phyloP scores from a whole-genome alignment of 2,888 invertebrate species.

The Amblyteles armatorius region DNA sequence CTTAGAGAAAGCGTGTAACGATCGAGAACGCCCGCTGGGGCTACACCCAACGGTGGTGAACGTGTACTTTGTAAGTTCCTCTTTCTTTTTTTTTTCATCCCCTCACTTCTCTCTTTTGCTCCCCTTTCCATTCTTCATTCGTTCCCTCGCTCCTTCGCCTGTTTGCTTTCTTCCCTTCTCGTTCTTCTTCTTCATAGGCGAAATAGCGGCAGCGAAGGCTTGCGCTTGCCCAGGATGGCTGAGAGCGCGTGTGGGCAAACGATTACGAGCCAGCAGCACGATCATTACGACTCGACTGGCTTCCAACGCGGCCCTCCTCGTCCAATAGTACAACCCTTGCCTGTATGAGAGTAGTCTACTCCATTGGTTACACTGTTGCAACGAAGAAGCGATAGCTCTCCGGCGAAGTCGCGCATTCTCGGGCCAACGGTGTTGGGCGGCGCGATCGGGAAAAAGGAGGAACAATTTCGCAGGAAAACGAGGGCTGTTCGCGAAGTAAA shows the following conservation, averaged over 20 bases:
- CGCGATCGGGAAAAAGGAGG: conserved; percentile 11
- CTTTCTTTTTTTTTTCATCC: conserved; percentile 31
- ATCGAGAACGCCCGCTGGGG: conserved; percentile 51
- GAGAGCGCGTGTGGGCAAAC: conserved; percentile 63
- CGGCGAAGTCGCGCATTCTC: not conserved
- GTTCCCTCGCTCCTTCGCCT: not conserved
- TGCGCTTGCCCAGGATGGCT: conserved; percentile 43
- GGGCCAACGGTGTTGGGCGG: not conserved
- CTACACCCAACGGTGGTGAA: conserved; percentile 58
- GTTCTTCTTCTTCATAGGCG: conserved; percentile 46
- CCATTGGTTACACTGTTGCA: conserved; percentile 1
- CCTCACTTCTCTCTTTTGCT: conserved; percentile 33
- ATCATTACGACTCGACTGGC: conserved; percentile 66
- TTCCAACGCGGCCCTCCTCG: conserved; percentile 45
- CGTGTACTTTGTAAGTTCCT: conserved; percentile 66
- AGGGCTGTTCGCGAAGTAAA: not conserved
- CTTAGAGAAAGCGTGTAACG: conserved; percentile 67
- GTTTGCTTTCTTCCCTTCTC: conserved; percentile 25
- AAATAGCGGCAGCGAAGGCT: conserved; percentile 54
- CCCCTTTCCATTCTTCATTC: conserved; percentile 42
- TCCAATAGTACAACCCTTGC: conserved; percentile 48
- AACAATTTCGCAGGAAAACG: not conserved
- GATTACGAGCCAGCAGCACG: conserved; percentile 64
- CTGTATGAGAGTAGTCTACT: conserved; percentile 2
- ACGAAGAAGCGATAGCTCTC: conserved; percentile 41